A percentile compares a stretch with the other conserved stretches of the same genome.
phyloP scores from a whole-genome alignment of 1,140 invertebrate genomes.

The Polypedilum vanderplanki region DNA sequence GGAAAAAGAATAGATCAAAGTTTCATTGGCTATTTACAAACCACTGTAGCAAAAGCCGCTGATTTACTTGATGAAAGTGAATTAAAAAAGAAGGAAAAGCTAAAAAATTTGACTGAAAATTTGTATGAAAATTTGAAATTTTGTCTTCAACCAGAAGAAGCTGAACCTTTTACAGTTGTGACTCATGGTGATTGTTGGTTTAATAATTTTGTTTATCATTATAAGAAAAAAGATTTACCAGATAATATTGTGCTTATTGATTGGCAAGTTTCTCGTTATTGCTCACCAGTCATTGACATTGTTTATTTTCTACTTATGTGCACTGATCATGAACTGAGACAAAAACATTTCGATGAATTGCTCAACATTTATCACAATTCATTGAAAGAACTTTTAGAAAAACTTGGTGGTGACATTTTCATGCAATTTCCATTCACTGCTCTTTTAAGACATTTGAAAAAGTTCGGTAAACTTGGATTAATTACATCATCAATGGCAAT shows the following conservation, averaged over 20 bases:
- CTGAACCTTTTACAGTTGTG: conserved; percentile 38
- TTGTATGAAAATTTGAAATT: background rate
- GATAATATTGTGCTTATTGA: conserved; percentile 41
- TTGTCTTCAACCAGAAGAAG: conserved; percentile 30
- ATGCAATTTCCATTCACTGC: background rate
- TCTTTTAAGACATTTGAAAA: background rate
- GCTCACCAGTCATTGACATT: conserved; percentile 49
- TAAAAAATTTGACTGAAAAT: background rate
- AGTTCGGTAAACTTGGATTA: background rate
- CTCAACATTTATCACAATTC: conserved; percentile 47
- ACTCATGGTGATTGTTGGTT: conserved; percentile 40
- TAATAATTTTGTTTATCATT: background rate
- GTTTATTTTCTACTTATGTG: conserved; percentile 49
- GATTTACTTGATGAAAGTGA: background rate
- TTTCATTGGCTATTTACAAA: background rate
- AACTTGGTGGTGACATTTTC: conserved; percentile 39
- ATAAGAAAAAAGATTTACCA: background rate
- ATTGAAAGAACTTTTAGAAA: conserved; percentile 41
- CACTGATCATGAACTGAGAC: conserved; percentile 44
- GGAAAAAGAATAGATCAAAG: background rate
- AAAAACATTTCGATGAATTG: conserved; percentile 43
- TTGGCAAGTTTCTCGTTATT: conserved; percentile 46
- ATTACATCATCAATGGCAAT: background rate
- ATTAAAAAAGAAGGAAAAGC: background rate
- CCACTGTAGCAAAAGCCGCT: background rate